These are phyloP conservation scores for Corbicula japonica DNA, from an alignment of 2,888 invertebrate species.

Conservation along the genomic window DNA sequence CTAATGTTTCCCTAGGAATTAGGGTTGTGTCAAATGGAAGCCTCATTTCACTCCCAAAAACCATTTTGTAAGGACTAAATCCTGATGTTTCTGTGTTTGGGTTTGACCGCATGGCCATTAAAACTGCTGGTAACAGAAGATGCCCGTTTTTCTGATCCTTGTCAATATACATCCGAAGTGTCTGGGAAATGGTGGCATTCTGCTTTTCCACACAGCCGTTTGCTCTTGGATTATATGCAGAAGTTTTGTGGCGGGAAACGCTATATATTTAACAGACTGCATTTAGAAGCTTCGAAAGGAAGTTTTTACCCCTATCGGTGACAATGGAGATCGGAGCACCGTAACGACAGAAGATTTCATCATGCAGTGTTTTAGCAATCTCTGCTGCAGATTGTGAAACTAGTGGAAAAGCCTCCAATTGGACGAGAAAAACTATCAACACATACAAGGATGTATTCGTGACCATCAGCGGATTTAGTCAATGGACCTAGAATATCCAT, in stretches of 20 bases:
- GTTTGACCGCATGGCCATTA: conserved; percentile 42
- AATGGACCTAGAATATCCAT: conserved; percentile 29
- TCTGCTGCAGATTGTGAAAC: conserved; percentile 27
- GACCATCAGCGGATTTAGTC: conserved; percentile 30
- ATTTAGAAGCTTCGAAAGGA: conserved; percentile 30
- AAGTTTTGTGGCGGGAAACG: conserved; percentile 43
- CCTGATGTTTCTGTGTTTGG: conserved; percentile 44
- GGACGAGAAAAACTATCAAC: conserved; percentile 45
- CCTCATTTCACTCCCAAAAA: conserved; percentile 31
- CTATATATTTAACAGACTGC: conserved; percentile 47
- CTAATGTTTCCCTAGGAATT: conserved; percentile 4
- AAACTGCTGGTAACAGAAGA: conserved; percentile 31
- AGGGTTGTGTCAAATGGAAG: conserved; percentile 15
- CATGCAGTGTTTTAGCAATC: conserved; percentile 35
- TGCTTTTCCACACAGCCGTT: conserved; percentile 45
- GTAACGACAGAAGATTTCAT: conserved; percentile 44
- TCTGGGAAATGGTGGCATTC: conserved; percentile 45
- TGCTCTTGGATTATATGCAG: conserved; percentile 49
- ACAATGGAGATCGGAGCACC: conserved; percentile 39
- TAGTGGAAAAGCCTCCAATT: conserved; percentile 47
- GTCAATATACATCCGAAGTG: conserved; percentile 41
- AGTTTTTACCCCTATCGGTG: conserved; percentile 52
- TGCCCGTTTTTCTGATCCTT: conserved; percentile 57
- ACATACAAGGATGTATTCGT: conserved; percentile 49
- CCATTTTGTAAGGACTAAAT: conserved; percentile 33